These are phyloP conservation scores for Hypselothyrea guttata DNA, from an alignment of 2,888 invertebrate genomes.

Conservation along the genomic window DNA sequence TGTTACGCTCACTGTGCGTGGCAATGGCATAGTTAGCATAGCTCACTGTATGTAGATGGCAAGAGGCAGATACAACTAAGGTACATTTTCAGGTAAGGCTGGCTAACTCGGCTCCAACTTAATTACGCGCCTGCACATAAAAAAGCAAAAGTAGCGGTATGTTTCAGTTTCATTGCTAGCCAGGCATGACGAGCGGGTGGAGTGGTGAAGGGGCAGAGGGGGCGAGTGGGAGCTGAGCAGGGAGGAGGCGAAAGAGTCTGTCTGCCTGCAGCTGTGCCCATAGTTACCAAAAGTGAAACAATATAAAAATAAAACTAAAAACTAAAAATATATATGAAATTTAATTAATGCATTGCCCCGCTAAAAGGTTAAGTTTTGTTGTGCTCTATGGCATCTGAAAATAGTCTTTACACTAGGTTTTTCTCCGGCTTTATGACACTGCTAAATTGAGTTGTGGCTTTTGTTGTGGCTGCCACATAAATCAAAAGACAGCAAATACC, in stretches of 20 bases:
- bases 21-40: conserved; percentile 57
- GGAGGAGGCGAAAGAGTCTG: conserved; percentile 4
- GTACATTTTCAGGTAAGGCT: conserved; percentile 14
- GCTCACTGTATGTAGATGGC: conserved; percentile 20
- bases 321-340: conserved; percentile 23
- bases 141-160: conserved; percentile 75
- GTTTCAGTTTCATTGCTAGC: conserved; percentile 66
- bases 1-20: conserved; percentile 62
- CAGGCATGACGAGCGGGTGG: conserved; percentile 35
- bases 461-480: conserved; percentile 41
- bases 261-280: neutral
- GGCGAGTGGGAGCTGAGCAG: conserved; percentile 1
- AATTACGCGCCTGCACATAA: conserved; percentile 59
- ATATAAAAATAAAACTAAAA: neutral
- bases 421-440: conserved; percentile 25
- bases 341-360: conserved; percentile 36
- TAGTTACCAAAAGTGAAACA: neutral
- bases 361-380: conserved; percentile 23
- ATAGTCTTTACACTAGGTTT: neutral
- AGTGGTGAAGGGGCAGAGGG: neutral
- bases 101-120: conserved; percentile 35
- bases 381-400: conserved; percentile 19
- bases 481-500: conserved; percentile 42
- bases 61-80: conserved; percentile 22
- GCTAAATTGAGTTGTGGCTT: conserved; percentile 36